Percentiles rank a stretch among this genome's conserved stretches.
Conservation (phyloP, 2,888 invertebrate species). For the Pristionchus fissidentatus region DNA sequence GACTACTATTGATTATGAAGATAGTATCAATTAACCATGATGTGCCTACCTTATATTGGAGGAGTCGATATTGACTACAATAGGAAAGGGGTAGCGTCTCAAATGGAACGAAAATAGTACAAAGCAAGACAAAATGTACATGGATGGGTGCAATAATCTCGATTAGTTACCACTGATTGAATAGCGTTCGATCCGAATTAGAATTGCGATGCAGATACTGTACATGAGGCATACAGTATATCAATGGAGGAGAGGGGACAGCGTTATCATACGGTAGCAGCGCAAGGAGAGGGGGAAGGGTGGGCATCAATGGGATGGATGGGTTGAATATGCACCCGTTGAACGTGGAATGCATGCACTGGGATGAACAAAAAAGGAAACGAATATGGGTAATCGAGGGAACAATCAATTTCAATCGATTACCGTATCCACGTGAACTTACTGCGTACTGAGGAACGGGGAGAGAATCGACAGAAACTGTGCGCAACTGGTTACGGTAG, state of each 20-base stretch:
- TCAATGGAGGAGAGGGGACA: background rate
- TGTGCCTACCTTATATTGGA: slow-evolving; percentile 3
- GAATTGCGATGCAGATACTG: slow-evolving; percentile 33
- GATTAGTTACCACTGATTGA: slow-evolving; percentile 20
- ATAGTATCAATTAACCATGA: slow-evolving; percentile 26
- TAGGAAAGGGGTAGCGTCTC: background rate
- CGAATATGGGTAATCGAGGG: slow-evolving; percentile 16
- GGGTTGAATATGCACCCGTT: slow-evolving; percentile 19
- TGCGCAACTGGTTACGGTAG: background rate
- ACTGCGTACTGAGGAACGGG: slow-evolving; percentile 20
- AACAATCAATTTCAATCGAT: background rate
- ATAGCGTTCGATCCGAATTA: slow-evolving; percentile 9
- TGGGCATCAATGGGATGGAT: background rate
- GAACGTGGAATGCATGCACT: slow-evolving; percentile 21
- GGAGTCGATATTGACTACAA: background rate
- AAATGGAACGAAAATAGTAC: background rate
- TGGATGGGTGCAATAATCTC: slow-evolving; percentile 18
- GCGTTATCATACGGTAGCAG: too few species aligned
- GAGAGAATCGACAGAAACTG: background rate
- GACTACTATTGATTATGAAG: background rate
- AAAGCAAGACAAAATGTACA: slow-evolving; percentile 20
- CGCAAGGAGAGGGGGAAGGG: background rate
- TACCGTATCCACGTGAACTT: background rate
- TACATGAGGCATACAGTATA: slow-evolving; percentile 8
- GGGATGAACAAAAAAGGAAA: too few species aligned